Percentiles rank a stretch among this genome's conserved stretches.
phyloP scores from a whole-genome alignment of 2,113 vertebrate genomes.

The Zosterops hypoxanthus region DNA sequence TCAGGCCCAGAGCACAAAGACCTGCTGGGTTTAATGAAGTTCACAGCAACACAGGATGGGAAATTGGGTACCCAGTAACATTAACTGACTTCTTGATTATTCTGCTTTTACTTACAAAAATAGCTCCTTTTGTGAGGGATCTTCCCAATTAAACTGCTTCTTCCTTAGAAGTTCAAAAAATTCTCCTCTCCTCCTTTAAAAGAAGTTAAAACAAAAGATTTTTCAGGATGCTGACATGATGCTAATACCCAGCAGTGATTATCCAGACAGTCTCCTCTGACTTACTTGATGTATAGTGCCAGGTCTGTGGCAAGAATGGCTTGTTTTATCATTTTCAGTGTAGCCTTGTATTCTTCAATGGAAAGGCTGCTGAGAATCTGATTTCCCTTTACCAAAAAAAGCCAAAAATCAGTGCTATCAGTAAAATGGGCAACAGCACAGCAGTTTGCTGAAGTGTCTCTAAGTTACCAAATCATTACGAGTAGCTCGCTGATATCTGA shows the following conservation, averaged over 20 bases:
- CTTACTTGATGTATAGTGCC: slow-evolving; percentile 95
- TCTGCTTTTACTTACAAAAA: slow-evolving; percentile 83
- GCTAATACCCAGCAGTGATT: neutral
- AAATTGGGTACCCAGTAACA: neutral
- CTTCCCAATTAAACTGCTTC: slow-evolving; percentile 89
- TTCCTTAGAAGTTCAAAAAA: slow-evolving; percentile 95
- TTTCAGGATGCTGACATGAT: neutral
- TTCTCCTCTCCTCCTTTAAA: slow-evolving; percentile 84
- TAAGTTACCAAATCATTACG: neutral
- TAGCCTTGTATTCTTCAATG: slow-evolving; percentile 92
- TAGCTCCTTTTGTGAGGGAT: slow-evolving; percentile 88
- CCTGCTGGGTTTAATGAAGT: neutral
- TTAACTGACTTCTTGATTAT: neutral
- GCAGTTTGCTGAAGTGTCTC: neutral
- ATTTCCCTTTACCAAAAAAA: slow-evolving; percentile 82
- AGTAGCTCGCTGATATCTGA: neutral
- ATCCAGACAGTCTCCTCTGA: slow-evolving; percentile 1
- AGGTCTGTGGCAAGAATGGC: slow-evolving; percentile 96
- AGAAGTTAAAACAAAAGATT: slow-evolving; percentile 29
- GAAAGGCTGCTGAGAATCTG: slow-evolving; percentile 95
- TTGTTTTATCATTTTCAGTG: slow-evolving; percentile 94
- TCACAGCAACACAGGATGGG: neutral
- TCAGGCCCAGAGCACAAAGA: neutral
- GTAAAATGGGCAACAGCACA: neutral
- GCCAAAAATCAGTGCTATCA: neutral